Evolutionary conservation across 1,140 invertebrate species (phyloP), one percentile per base, ranked within the genome.

Genomic region (Drosophila neocordata): DNA sequence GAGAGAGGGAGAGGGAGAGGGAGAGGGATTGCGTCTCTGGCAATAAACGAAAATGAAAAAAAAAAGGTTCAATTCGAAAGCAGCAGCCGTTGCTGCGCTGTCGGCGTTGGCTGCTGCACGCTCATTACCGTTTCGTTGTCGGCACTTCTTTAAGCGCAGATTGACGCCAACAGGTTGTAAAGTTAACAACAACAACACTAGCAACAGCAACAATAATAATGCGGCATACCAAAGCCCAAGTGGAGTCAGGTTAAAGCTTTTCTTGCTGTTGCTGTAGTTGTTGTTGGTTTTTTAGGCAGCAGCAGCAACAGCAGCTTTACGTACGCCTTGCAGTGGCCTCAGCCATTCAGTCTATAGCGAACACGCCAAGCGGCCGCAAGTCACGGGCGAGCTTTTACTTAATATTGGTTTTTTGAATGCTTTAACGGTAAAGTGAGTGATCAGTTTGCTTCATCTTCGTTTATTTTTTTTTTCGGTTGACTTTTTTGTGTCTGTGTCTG

Each of bases 101-200:
- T 48, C n/a, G 41, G 41, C 41, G 41, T 48, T 37, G 65, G 51
- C 60, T 70, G 77, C 61, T 79, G 77, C 69, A 80, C 69, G 77
- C 81, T 84, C 77, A 77, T 84, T 85, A 85, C 73, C 77, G 81
- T 84, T 77, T 64, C 22, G 63, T 74, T 84, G 73, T 84, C 77
- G 81, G 81, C 77, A 77, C 81, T 85, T 85, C 73, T 84, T 79
- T 84, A 84, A 84, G 73, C 63, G 64, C 73, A 85, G 77, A 79
- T 76, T 81, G 76, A 81, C 73, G 69, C 81, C 69, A 84, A 84
- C 81, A 84, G 81, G 81, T 84, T 84, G 81, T 85, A 70, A 71
- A 62, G 61, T 72, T 63, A 55, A 52, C 61, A 51, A 20, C 55
- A 52, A 22, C 69, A 61, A 20, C 55, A 52, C 13, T 65, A 57